Percentiles rank a stretch among this genome's conserved stretches.
phyloP scores from a whole-genome alignment of 1,140 invertebrate genomes.

The Zaprionus nigranus region DNA sequence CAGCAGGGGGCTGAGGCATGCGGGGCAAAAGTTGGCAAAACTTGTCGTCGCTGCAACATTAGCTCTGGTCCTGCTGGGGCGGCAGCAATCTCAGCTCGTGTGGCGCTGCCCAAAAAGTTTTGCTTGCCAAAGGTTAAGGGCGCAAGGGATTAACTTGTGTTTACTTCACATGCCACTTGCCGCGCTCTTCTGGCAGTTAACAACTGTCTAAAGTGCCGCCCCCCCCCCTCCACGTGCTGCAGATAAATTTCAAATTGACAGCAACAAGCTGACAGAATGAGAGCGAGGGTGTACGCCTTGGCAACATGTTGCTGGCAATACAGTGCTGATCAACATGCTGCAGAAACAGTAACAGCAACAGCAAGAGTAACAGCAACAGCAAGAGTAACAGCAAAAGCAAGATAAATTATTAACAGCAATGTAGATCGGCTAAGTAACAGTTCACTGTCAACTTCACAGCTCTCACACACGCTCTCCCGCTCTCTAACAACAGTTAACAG shows the following conservation, averaged over 20 bases:
- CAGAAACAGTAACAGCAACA: background rate
- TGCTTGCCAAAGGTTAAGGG: conserved; percentile 34
- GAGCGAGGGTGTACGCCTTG: background rate
- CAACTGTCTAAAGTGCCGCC: conserved; percentile 23
- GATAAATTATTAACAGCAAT: no score
- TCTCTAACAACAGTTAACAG: background rate
- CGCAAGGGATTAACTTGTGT: conserved; percentile 34
- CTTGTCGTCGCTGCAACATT: conserved; percentile 71
- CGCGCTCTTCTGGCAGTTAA: conserved; percentile 39
- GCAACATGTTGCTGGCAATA: conserved; percentile 25
- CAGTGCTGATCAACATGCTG: background rate
- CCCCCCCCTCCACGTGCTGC: background rate
- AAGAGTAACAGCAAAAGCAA: background rate
- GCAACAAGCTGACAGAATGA: background rate
- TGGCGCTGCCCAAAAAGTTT: conserved; percentile 28
- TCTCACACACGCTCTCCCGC: no score
- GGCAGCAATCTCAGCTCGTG: conserved; percentile 30
- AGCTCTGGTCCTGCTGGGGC: conserved; percentile 30
- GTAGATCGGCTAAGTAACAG: no score
- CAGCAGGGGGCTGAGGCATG: conserved; percentile 32
- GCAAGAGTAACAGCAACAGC: no score
- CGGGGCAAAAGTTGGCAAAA: conserved; percentile 70
- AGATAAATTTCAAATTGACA: conserved; percentile 20
- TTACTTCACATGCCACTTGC: conserved; percentile 33
- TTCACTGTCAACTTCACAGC: background rate